Base-by-base conservation (phyloP, 2,888 invertebrate species). In the Trilocha varians region DNA sequence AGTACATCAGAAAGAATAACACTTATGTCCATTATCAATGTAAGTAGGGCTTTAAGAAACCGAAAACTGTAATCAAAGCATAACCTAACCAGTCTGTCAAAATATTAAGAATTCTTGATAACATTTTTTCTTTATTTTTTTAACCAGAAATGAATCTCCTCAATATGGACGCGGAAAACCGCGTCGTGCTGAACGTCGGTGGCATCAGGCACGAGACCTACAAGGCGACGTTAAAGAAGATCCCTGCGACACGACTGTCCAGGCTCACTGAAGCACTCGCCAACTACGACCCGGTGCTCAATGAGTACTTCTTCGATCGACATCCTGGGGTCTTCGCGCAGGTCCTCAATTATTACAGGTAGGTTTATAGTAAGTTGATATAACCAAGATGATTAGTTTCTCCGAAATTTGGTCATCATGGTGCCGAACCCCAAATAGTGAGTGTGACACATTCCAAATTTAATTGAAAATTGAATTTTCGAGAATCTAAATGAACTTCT, bases 231-330 rank as follows among this genome's bases (percentile, higher is more conserved):
- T 86, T 98, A 66, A 97, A 97, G 88, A 98, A 98, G 88, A 98
- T 98, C 70, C 98, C 98, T 32, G 98, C 98, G 65, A 98, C 98
- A 41, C 88, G 98, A 50, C 88, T 98, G 55, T 98, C 98, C 39
- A 88, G 97, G 51, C 90, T 98, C 54, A 97, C 97, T 48, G 99
- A 99, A 85, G 98, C 98, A 36, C 89, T 99, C 64, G 98, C 97
- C 72, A 99, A 99, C 88, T 99, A 99, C 87, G 99, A 99, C 87
- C 98, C 98, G 39, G 95, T 99, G 66, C 91, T 99, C 65, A 99
- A 99, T 85, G 99, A 99, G 87, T 99, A 98, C 88, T 99, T 99
- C 90, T 99, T 99, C 87, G 99, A 98, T 85, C 87, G 97, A 58
- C 98, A 98, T 87, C 98, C 98, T 25, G 98, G 97, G 41, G 98